Percentiles rank a stretch among this genome's conserved stretches.
Evolutionary conservation across 2,888 invertebrate genomes (phyloP).

Genomic region (Melieria picta): DNA sequence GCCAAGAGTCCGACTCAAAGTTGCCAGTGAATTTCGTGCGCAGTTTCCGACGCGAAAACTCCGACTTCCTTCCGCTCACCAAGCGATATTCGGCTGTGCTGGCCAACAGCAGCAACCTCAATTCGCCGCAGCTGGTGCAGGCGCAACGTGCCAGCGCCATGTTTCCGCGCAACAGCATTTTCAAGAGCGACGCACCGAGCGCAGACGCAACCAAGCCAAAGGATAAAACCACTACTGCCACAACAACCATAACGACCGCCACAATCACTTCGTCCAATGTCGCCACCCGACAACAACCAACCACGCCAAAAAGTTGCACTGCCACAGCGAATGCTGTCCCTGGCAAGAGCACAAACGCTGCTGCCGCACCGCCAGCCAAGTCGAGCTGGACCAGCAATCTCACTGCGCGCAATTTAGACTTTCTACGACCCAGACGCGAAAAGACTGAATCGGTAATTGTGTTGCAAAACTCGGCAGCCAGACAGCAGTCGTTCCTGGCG

Average conservation of each 20-base stretch:
- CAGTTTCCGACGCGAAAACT: conserved; percentile 84
- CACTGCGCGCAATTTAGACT: conserved; percentile 63
- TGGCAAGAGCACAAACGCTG: conserved; percentile 14
- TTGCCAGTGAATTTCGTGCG: conserved; percentile 78
- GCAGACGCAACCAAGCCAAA: conserved; percentile 21
- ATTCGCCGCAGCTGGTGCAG: conserved; percentile 66
- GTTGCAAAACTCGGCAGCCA: conserved; percentile 72
- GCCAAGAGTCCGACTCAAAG: conserved; percentile 79
- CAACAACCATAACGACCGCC: conserved; percentile 1
- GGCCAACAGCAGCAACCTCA: conserved; percentile 57
- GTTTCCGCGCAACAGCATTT: conserved; percentile 73
- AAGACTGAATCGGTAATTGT: conserved; percentile 91
- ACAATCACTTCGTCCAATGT: conserved; percentile 38
- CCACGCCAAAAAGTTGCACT: conserved; percentile 49
- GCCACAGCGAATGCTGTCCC: conserved; percentile 53
- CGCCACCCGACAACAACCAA: conserved; percentile 29
- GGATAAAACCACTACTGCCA: conserved; percentile 8
- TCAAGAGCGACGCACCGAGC: conserved; percentile 47
- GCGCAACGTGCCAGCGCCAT: conserved; percentile 76
- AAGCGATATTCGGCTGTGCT: conserved; percentile 81
- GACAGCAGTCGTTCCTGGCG: conserved; percentile 64
- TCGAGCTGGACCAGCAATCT: conserved; percentile 62
- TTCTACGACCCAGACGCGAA: conserved; percentile 80
- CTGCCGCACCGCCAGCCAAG: conserved; percentile 48
- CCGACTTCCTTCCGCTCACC: conserved; percentile 82